Evolutionary conservation across 2,888 invertebrate species (phyloP).

Genomic region (Limnephilus lunatus): DNA sequence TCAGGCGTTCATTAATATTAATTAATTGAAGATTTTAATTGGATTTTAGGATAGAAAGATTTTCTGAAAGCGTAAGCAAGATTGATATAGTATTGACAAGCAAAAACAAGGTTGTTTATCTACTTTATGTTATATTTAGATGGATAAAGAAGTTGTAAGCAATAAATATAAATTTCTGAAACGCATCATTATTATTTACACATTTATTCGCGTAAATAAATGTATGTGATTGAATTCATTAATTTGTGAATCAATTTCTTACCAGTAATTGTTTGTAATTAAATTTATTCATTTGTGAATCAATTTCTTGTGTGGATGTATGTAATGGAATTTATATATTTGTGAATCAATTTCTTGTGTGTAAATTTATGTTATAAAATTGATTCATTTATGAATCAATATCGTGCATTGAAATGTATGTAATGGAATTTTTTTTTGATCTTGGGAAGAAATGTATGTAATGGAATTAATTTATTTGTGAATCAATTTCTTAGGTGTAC

Average conservation of each 20-base stretch:
- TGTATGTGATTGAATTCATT: background rate
- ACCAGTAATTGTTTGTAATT: too few species aligned
- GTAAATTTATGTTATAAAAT: too few species aligned
- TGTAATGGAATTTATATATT: too few species aligned
- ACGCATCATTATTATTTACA: background rate
- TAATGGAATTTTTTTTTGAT: too few species aligned
- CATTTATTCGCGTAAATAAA: background rate
- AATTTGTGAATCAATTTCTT: too few species aligned
- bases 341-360: too few species aligned
- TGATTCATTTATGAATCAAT: too few species aligned
- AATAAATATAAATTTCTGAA: background rate
- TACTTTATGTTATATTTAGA: background rate
- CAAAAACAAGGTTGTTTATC: background rate
- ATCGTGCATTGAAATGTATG: too few species aligned
- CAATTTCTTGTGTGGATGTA: too few species aligned
- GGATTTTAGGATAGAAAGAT: background rate
- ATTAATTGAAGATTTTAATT: constrained; percentile 7
- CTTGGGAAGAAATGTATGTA: background rate
- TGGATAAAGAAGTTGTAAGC: background rate
- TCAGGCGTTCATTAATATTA: background rate
- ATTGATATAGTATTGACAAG: background rate
- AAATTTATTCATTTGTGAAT: too few species aligned
- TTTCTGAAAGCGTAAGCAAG: background rate
- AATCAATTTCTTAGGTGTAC: too few species aligned
- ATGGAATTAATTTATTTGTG: too few species aligned